Percentiles rank a stretch among this genome's conserved stretches.
phyloP scores from a whole-genome alignment of 1,140 invertebrate genomes.

The Drosophila grimshawi region DNA sequence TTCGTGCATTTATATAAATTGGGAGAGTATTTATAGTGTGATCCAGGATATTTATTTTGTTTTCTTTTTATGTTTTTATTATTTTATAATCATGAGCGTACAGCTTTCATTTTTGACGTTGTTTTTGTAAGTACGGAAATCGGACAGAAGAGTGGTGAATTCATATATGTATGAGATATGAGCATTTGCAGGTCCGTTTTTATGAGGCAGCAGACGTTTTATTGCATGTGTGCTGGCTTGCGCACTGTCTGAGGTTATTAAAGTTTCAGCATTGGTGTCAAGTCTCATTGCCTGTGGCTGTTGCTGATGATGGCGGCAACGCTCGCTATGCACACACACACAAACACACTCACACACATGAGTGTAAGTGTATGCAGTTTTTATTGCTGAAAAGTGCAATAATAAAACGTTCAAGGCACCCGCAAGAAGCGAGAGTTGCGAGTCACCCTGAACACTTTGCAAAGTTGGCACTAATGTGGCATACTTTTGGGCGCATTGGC shows the following conservation, averaged over 20 bases:
- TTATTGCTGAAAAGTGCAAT: conserved; percentile 79
- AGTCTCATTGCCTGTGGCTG: conserved; percentile 55
- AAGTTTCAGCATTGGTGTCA: conserved; percentile 72
- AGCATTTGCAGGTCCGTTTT: conserved; percentile 40
- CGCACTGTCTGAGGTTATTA: conserved; percentile 69
- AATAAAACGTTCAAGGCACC: conserved; percentile 76
- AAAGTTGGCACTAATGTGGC: conserved; percentile 25
- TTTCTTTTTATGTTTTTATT: neutral
- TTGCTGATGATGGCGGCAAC: conserved; percentile 29
- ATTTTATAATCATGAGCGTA: conserved; percentile 13
- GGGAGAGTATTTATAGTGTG: no score
- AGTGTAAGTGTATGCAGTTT: conserved; percentile 41
- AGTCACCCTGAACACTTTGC: no score
- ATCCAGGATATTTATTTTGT: neutral
- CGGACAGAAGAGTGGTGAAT: conserved; percentile 16
- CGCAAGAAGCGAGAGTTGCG: neutral
- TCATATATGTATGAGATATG: conserved; percentile 30
- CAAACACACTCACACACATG: no score
- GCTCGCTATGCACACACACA: neutral
- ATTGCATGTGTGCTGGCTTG: conserved; percentile 65
- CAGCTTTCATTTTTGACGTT: conserved; percentile 19
- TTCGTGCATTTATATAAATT: no score
- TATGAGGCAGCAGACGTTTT: conserved; percentile 72
- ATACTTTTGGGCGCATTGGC: conserved; percentile 40
- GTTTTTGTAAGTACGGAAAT: neutral